phyloP scores from a whole-genome alignment of 1,140 invertebrate species.

The Stegodyphus mimosarum region DNA sequence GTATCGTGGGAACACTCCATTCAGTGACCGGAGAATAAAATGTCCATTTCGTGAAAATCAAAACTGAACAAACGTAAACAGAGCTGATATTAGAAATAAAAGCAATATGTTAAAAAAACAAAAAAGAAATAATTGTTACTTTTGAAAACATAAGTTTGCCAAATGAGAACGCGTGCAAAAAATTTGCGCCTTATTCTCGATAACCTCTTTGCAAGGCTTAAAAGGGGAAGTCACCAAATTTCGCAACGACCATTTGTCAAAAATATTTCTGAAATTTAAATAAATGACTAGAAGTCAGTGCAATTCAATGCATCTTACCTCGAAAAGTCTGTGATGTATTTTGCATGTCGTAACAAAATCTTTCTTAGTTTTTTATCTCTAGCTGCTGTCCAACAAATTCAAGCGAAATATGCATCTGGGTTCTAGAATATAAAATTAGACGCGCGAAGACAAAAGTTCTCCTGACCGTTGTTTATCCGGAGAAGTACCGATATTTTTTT shows the following conservation, averaged over 20 bases:
- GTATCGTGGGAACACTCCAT: no score
- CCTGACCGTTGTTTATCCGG: conserved; percentile 54
- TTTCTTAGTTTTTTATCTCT: conserved; percentile 37
- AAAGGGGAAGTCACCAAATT: conserved; percentile 54
- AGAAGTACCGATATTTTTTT: conserved; percentile 18
- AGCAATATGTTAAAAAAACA: no score
- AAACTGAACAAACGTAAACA: no score
- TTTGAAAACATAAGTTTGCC: no score
- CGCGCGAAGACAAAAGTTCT: conserved; percentile 60
- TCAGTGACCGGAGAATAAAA: no score
- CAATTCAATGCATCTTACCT: conserved; percentile 34
- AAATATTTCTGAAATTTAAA: conserved; percentile 20
- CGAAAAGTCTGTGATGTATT: conserved; percentile 60
- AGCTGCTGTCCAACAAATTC: conserved; percentile 30
- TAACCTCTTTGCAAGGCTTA: conserved; percentile 43
- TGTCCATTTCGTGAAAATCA: no score
- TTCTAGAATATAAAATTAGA: conserved; percentile 59
- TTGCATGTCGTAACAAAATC: conserved; percentile 58
- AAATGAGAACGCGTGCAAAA: neutral
- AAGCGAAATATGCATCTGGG: conserved; percentile 52
- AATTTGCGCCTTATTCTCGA: conserved; percentile 26
- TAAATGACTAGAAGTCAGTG: neutral
- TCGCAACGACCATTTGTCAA: conserved; percentile 12
- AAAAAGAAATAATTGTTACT: no score
- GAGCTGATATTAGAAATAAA: no score